Percentiles rank a stretch among this genome's conserved stretches.
These are phyloP conservation scores for Sarcophaga bullata DNA, from an alignment of 1,140 invertebrate species.

Conservation along the genomic window DNA sequence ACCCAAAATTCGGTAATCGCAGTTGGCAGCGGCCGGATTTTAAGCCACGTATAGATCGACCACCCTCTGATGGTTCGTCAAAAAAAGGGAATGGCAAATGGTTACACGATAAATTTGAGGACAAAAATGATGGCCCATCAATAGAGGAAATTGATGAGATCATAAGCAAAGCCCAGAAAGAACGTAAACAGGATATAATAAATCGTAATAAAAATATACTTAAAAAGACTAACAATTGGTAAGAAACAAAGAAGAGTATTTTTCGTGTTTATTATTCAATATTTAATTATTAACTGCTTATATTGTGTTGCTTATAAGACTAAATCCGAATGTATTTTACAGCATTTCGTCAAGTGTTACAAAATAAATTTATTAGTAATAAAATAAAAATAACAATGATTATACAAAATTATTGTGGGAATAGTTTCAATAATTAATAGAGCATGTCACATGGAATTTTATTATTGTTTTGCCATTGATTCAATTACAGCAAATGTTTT, in stretches of 20 bases:
- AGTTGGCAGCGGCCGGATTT: constrained; percentile 43
- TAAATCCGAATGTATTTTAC: background rate
- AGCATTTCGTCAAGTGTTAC: too few species aligned
- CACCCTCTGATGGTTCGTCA: background rate
- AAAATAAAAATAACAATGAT: too few species aligned
- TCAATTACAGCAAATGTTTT: too few species aligned
- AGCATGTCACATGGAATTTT: too few species aligned
- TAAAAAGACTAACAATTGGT: constrained; percentile 51
- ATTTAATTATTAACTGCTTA: background rate
- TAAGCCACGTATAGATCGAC: background rate
- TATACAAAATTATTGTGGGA: too few species aligned
- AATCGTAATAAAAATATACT: constrained; percentile 66
- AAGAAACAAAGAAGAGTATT: background rate
- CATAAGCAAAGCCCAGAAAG: constrained; percentile 67
- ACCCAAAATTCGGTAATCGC: constrained; percentile 43
- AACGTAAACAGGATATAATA: constrained; percentile 68
- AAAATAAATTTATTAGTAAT: too few species aligned
- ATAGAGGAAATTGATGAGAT: constrained; percentile 69
- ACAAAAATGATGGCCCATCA: constrained; percentile 47
- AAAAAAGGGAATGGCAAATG: constrained; percentile 45
- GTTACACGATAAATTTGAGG: constrained; percentile 44
- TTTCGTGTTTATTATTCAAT: background rate
- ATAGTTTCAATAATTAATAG: too few species aligned
- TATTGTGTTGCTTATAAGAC: background rate
- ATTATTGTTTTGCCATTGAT: too few species aligned